Percentiles rank a stretch among this genome's conserved stretches.
Conservation (phyloP, 2,113 vertebrate species). For the Suricata suricatta region DNA sequence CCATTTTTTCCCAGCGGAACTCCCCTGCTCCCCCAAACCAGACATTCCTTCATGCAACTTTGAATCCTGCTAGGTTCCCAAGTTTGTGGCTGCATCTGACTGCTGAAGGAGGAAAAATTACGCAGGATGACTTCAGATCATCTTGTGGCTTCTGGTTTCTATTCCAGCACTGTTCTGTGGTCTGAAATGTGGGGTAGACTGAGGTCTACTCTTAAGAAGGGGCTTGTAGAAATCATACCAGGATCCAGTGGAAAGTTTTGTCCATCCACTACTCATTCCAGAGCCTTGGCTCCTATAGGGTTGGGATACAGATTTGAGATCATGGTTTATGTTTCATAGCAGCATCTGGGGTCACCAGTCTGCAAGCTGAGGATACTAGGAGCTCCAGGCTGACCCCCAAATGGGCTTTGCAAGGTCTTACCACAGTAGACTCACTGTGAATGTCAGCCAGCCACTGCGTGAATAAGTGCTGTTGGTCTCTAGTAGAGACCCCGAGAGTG, state of each 20-base stretch:
- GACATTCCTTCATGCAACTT: neutral
- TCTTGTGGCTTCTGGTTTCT: slow-evolving; percentile 45
- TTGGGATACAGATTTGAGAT: slow-evolving; percentile 18
- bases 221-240: neutral
- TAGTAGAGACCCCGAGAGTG: neutral
- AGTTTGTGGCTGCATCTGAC: neutral
- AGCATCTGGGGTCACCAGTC: neutral
- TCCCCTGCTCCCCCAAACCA: neutral
- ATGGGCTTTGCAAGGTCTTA: neutral
- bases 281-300: neutral
- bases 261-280: neutral
- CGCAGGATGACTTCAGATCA: neutral
- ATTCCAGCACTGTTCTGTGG: neutral
- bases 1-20: neutral
- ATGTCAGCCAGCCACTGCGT: neutral
- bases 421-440: neutral
- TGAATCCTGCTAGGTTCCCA: neutral
- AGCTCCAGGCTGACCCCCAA: neutral
- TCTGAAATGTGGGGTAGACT: slow-evolving; percentile 29
- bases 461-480: neutral
- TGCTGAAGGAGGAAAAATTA: neutral
- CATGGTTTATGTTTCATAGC: neutral
- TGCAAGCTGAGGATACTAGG: neutral
- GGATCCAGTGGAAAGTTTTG: slow-evolving; percentile 56
- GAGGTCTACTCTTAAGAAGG: slow-evolving; percentile 18